phyloP scores from a whole-genome alignment of 2,113 vertebrate genomes.

The Oreochromis tanganicae region DNA sequence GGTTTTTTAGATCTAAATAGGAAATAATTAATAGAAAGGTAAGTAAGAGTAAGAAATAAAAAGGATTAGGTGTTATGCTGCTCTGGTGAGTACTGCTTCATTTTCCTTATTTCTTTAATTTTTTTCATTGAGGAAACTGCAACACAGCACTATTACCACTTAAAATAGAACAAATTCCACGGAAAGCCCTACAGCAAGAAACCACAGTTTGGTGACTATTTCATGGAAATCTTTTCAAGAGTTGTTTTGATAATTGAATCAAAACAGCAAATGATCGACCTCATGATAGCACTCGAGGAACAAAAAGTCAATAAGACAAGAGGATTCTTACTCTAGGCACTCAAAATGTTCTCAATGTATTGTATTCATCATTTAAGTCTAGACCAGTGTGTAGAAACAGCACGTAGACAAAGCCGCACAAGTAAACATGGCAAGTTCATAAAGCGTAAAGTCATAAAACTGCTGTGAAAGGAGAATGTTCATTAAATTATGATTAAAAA shows the following conservation, averaged over 20 bases:
- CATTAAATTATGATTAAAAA: not conserved
- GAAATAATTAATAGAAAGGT: not conserved
- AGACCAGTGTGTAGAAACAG: not conserved
- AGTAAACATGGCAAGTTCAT: not conserved
- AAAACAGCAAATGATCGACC: not conserved
- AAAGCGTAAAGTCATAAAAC: fast-evolving
- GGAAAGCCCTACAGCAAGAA: not conserved
- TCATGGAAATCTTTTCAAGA: not conserved
- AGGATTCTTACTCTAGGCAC: fast-evolving
- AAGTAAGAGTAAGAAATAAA: not conserved
- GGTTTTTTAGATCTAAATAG: not conserved
- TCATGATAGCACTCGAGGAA: not conserved
- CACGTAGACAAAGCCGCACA: fast-evolving
- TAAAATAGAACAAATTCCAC: not conserved
- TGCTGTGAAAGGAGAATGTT: not conserved
- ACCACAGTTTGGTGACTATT: not conserved
- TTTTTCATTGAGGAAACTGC: fast-evolving
- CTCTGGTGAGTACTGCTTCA: not conserved
- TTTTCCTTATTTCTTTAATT: not conserved
- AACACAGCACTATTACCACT: not conserved
- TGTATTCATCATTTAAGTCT: fast-evolving
- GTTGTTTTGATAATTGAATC: not conserved
- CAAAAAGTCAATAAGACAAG: not conserved
- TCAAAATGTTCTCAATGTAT: fast-evolving
- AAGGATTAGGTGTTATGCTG: fast-evolving